Evolutionary conservation across 2,797 vertebrate species (phyloP).

Genomic region (Amphiprion clarkii): DNA sequence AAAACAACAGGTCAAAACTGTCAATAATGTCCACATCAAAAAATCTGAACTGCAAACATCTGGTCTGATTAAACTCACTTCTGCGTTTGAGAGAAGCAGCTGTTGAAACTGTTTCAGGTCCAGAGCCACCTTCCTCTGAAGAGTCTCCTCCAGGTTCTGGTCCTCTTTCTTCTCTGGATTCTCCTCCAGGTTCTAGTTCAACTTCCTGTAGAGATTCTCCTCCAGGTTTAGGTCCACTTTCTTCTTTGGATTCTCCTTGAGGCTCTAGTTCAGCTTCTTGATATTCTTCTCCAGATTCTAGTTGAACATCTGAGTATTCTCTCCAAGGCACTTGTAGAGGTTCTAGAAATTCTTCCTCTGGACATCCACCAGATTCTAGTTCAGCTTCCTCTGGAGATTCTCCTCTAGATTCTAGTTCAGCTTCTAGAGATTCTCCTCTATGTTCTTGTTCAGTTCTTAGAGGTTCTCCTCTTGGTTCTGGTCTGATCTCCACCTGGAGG

Average conservation of each 20-base stretch:
- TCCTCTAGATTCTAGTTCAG: not conserved
- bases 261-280: not conserved
- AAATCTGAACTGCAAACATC: no score
- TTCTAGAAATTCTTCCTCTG: not conserved
- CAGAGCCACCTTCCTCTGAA: not conserved
- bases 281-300: not conserved
- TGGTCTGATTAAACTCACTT: conserved; percentile 10
- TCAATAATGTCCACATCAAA: no score
- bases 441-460: no score
- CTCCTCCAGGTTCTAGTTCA: not conserved
- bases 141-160: not conserved
- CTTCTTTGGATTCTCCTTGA: not conserved
- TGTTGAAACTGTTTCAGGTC: not conserved
- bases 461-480: not conserved
- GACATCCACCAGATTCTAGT: not conserved
- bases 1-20: no score
- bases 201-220: no score
- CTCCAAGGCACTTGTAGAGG: not conserved
- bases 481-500: not conserved
- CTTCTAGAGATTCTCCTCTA: not conserved
- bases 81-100: not conserved
- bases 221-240: not conserved
- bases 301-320: no score
- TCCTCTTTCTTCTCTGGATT: not conserved
- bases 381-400: not conserved